These are phyloP conservation scores for Gastrophysa polygoni DNA, from an alignment of 2,888 invertebrate genomes.

Conservation along the genomic window DNA sequence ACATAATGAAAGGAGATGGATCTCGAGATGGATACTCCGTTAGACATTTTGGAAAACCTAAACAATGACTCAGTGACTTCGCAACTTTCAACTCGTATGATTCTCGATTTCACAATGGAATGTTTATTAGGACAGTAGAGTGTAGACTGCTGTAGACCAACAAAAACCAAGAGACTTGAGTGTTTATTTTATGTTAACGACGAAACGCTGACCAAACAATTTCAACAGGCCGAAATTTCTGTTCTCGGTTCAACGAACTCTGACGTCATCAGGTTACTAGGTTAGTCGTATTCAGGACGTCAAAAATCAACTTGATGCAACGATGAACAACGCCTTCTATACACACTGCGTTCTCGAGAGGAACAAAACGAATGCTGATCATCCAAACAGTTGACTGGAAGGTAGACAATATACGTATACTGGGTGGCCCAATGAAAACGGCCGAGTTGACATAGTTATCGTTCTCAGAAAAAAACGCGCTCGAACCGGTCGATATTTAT, in stretches of 20 bases:
- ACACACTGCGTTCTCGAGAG: constrained; percentile 20
- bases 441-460: no score
- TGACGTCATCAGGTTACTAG: constrained; percentile 46
- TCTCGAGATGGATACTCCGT: no score
- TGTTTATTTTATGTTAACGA: constrained; percentile 22
- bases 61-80: no score
- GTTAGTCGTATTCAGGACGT: constrained; percentile 49
- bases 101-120: neutral
- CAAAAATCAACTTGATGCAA: constrained; percentile 38
- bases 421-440: no score
- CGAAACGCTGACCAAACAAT: constrained; percentile 22
- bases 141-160: no score
- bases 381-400: constrained; percentile 1
- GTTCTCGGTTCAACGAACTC: constrained; percentile 23
- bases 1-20: no score
- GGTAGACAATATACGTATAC: no score
- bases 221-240: constrained; percentile 21
- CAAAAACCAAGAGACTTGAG: constrained; percentile 8
- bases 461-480: no score
- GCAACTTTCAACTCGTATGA: neutral
- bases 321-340: constrained; percentile 23
- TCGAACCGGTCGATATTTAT: no score
- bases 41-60: no score
- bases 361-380: constrained; percentile 22
- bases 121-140: constrained; percentile 16